Conservation (phyloP, 2,113 vertebrate species). For the Leptocoma aspasia region DNA sequence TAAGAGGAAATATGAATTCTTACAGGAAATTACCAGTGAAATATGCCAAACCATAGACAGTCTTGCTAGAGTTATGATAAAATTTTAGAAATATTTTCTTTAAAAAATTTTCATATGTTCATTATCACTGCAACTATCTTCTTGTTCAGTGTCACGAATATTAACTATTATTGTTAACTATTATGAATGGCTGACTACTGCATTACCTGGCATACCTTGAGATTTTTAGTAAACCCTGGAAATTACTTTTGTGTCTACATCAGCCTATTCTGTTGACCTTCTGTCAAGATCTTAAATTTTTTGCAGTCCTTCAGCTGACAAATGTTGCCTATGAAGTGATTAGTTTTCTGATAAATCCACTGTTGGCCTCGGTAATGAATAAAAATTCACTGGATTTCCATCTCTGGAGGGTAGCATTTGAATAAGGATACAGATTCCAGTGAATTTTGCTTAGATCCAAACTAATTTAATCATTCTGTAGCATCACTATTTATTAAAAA, state of each 20-base stretch:
- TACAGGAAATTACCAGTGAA: not conserved
- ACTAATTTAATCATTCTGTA: not conserved
- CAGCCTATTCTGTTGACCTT: not conserved
- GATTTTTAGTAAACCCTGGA: not conserved
- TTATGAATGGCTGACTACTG: not conserved
- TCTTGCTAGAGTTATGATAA: not conserved
- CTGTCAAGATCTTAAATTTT: slow-evolving; percentile 1
- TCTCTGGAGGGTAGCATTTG: not conserved
- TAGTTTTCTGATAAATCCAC: slow-evolving; percentile 1
- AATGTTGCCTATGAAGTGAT: not conserved
- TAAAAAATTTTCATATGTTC: not conserved
- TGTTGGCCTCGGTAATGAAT: not conserved
- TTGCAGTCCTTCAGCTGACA: not conserved
- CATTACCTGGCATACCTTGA: not conserved
- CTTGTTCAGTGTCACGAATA: not conserved
- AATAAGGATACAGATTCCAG: not conserved
- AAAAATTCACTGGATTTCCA: not conserved
- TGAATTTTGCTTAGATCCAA: not conserved
- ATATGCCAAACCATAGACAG: not conserved
- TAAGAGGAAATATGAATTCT: not conserved
- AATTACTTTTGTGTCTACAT: not conserved
- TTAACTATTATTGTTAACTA: not conserved
- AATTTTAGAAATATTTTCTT: not conserved
- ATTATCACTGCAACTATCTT: not conserved
- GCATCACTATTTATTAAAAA: not conserved